These are phyloP conservation scores for Synaphobranchus kaupii DNA, from an alignment of 2,797 vertebrate species.

Conservation along the genomic window DNA sequence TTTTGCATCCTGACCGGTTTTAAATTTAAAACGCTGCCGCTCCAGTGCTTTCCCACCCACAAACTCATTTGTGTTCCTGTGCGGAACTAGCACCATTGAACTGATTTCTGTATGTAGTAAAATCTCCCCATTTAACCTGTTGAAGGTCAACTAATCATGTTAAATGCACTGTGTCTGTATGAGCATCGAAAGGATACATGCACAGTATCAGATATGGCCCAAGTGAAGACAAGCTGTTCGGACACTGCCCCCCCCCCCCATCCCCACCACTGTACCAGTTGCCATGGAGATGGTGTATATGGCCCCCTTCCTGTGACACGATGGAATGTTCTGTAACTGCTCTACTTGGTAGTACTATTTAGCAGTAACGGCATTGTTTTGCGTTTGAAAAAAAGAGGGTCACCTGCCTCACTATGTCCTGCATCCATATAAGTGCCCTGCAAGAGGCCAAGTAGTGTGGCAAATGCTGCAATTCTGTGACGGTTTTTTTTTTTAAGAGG, in stretches of 20 bases:
- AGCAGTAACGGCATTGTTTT: not conserved
- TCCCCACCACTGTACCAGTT: not conserved
- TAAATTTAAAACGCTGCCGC: not conserved
- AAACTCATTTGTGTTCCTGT: not conserved
- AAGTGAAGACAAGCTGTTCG: not conserved
- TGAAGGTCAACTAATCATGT: not conserved
- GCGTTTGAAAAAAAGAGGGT: not conserved
- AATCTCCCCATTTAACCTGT: not conserved
- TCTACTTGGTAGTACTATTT: not conserved
- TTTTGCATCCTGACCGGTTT: not conserved
- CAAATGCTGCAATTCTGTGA: not conserved
- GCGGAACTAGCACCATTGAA: not conserved
- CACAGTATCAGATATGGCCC: not conserved
- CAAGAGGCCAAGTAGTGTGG: constrained; percentile 22
- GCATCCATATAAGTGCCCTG: not conserved
- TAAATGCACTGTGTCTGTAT: not conserved
- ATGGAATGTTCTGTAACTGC: not conserved
- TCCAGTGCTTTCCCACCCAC: not conserved
- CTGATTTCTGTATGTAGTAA: too few species aligned
- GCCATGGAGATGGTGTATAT: not conserved
- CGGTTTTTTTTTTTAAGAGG: not conserved
- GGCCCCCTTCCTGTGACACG: not conserved
- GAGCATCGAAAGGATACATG: not conserved
- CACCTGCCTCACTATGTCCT: not conserved
- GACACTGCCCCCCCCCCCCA: not conserved